phyloP scores from a whole-genome alignment of 2,888 invertebrate species.

The Drosophila fungiperda region DNA sequence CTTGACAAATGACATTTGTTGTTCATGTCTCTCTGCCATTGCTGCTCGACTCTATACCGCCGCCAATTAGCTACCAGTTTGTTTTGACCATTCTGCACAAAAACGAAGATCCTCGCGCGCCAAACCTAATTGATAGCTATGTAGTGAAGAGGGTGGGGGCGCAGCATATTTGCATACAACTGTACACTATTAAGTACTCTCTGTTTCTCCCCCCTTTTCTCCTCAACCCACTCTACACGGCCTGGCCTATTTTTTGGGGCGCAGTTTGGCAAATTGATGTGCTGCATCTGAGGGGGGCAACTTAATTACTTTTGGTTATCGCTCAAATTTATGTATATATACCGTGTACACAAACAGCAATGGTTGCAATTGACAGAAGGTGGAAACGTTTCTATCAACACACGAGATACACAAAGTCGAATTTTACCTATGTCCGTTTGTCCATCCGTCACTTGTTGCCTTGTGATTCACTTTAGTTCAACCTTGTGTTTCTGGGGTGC shows the following conservation, averaged over 20 bases:
- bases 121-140: conserved; percentile 5
- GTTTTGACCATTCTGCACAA: conserved; percentile 2
- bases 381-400: not conserved
- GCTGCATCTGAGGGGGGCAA: conserved; percentile 17
- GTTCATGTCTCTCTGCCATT: not conserved
- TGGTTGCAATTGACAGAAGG: not conserved
- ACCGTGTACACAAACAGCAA: not conserved
- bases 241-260: not conserved
- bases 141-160: not conserved
- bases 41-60: not conserved
- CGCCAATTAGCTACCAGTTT: conserved; percentile 4
- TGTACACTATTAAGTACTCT: not conserved
- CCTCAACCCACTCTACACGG: not conserved
- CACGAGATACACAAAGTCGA: not conserved
- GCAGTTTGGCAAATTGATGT: conserved; percentile 13
- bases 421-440: not conserved
- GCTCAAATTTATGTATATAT: not conserved
- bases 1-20: not conserved
- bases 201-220: no score
- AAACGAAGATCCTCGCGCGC: conserved; percentile 1
- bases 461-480: not conserved
- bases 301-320: conserved; percentile 24
- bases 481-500: not conserved
- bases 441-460: not conserved
- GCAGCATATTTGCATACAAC: conserved; percentile 34